phyloP scores from a whole-genome alignment of 2,797 vertebrate genomes.

The Bothrops alternatus region DNA sequence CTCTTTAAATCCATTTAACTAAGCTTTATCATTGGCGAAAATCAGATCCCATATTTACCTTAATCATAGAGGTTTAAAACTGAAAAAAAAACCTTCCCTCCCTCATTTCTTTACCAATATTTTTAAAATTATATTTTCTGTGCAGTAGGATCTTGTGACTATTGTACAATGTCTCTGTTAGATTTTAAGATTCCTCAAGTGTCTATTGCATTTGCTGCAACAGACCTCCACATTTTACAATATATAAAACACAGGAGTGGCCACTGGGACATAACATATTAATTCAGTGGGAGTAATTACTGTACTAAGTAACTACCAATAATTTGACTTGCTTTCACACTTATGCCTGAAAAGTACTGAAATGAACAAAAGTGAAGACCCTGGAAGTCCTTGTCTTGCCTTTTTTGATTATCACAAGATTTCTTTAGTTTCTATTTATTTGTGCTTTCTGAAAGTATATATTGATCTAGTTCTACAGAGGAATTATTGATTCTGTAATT shows the following conservation, averaged over 20 bases:
- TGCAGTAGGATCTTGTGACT: neutral
- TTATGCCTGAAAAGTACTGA: neutral
- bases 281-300: conserved; percentile 4
- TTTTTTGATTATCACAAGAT: neutral
- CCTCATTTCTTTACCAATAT: neutral
- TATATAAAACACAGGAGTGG: neutral
- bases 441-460: neutral
- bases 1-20: neutral
- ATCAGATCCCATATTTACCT: neutral
- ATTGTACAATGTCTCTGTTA: neutral
- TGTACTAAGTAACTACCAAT: neutral
- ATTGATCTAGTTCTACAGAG: neutral
- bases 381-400: neutral
- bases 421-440: neutral
- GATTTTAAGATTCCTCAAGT: neutral
- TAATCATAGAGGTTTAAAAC: neutral
- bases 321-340: neutral
- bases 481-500: neutral
- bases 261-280: neutral
- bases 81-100: neutral
- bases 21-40: neutral
- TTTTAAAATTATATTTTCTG: neutral
- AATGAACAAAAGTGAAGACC: neutral
- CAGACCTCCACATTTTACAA: neutral
- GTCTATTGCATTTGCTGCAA: neutral